These are phyloP conservation scores for Buphagus erythrorhynchus DNA, from an alignment of 2,797 vertebrate genomes.

Conservation along the genomic window DNA sequence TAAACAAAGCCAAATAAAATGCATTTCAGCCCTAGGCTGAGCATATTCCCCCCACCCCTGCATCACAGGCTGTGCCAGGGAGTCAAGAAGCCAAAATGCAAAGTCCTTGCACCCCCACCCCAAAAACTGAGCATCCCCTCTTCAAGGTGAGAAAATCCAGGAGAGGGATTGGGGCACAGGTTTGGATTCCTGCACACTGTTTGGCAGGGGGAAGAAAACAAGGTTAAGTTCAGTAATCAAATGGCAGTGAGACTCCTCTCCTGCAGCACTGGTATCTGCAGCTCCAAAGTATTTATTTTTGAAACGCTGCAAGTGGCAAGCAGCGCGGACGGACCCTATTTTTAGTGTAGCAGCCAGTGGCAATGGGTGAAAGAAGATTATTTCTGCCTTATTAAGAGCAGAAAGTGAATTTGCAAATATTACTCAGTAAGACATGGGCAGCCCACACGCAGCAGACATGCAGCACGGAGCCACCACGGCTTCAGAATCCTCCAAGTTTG, in stretches of 20 bases:
- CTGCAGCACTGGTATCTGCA: constrained; percentile 35
- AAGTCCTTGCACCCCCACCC: neutral
- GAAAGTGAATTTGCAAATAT: neutral
- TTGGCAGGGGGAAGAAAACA: neutral
- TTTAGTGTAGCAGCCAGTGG: constrained; percentile 44
- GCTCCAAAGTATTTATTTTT: constrained; percentile 13
- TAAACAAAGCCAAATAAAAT: neutral
- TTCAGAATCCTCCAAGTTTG: neutral
- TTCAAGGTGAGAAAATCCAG: accelerated
- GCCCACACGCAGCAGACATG: neutral
- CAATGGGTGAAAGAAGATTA: neutral
- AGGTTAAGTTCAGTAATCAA: constrained; percentile 32
- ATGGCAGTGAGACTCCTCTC: neutral
- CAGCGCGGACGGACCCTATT: neutral
- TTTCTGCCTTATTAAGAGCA: constrained; percentile 8
- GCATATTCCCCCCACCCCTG: neutral
- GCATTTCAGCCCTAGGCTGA: neutral
- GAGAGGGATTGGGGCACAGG: accelerated
- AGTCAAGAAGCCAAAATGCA: neutral
- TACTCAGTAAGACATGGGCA: accelerated
- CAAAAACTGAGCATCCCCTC: neutral
- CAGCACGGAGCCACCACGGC: neutral
- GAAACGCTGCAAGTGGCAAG: constrained; percentile 55
- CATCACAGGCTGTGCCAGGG: neutral
- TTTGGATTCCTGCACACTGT: neutral